Base-by-base conservation (phyloP, 2,888 invertebrate species). In the Drosophila atroscutellata region DNA sequence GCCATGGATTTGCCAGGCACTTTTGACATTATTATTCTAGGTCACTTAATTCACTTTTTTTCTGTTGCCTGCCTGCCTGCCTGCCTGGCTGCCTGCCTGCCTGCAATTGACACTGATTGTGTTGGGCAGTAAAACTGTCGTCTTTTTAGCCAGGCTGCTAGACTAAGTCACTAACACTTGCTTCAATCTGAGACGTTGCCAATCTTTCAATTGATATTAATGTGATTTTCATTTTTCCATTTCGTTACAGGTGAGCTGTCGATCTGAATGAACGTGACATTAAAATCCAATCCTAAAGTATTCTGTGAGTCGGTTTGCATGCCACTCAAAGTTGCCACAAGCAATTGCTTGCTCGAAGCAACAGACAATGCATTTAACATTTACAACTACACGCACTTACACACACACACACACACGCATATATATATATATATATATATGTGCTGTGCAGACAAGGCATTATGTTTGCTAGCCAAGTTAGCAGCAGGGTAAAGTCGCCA, bases 51-150 rank as follows among this genome's bases (percentile, higher is more conserved):
- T 64, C 32, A 39, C 36, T 20, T 36, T 11, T 26, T 42, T 49
- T 59, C 26, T 32, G 30, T 13, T 52, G 20, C 24, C 24, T 42
- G n/a, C 24, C 18, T 56, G 30, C 24, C 24, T 49, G 54, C 49
- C 49, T 71, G 71, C 80, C 24, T 49, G 54, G n/a, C 24, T 42
- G n/a, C 24, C 18, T 56, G 30, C 24, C 24, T 49, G 54, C 49
- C 49, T 71, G 71, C 80, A 81, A 79, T 67, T 72, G 73, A 79
- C 72, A 70, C 71, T 81, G 85, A 79, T 86, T 83, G 77, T 78
- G 70, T 58, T 60, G 45, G 52, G 26, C 64, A 50, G 56, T 63
- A 58, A 51, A 47, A n/a, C 34, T 47, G 60, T 34, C 64, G 39
- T 42, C 52, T 50, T 54, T 32, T 54, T 28, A n/a, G 15, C 37